Evolutionary conservation across 2,113 vertebrate species (phyloP), one percentile per base, ranked within the genome.

Genomic region (Litocranius walleri): DNA sequence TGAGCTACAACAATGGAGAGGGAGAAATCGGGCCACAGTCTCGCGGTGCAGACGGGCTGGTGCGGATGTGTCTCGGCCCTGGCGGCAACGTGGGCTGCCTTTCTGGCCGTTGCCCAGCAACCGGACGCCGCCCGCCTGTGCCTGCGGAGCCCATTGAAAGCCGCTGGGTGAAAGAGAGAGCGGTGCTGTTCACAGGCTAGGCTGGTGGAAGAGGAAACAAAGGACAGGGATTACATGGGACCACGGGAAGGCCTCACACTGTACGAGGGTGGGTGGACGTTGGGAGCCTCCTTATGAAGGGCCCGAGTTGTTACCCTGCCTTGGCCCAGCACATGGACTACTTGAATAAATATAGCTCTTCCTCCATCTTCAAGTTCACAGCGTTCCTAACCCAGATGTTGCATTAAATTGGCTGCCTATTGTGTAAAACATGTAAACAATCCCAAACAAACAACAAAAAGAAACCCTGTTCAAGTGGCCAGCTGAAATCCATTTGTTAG

Each of bases 81-180:
- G 98, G 98, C 98, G 90, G 98, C 98, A 91, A 94, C 96, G 94
- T 86, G 98, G 88, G 98, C 97, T 94, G 64, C 97, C 90, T 96
- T 96, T 96, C 95, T 61, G 97, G 30, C 94, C 84, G 98, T 99
- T 98, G 98, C 99, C n/a, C 13, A 97, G 99, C 97, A 99, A 99
- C 99, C 52, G 78, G 98, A 99, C 98, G 98, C 98, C 98, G 97
- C 97, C 97, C 80, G 98, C 97, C 98, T 52, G 97, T 43, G 98
- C 67, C 98, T 59, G 97, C 93, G 2, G 98, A 71, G 94, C 62
- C 10, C n/a, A 0, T 56, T 90, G 97, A 96, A 93, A 95, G 83
- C 27, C 3, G 94, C 98, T 54, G 48, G 92, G 98, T 95, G 96
- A 74, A 50, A 89, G 43, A 59, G 95, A 83, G 97, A 92, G 80